A percentile compares a stretch with the other conserved stretches of the same genome.
phyloP scores from a whole-genome alignment of 2,888 invertebrate species.

The Tetragnatha montana region DNA sequence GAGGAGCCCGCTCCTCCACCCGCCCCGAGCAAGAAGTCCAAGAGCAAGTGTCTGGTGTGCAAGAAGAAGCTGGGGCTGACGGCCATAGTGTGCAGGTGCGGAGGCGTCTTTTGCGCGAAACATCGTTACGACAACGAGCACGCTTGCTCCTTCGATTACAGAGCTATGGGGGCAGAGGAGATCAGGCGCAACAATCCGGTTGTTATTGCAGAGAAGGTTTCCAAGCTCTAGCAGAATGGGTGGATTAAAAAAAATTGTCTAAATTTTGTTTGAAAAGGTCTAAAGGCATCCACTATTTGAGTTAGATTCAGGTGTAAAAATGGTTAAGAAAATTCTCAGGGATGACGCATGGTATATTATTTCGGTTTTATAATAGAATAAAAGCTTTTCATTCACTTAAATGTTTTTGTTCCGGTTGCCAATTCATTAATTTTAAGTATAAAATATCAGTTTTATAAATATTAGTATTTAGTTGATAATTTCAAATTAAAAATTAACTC shows the following conservation, averaged over 20 bases:
- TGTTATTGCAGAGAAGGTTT: slow-evolving; percentile 49
- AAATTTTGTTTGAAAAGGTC: background rate
- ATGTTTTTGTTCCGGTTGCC: no score
- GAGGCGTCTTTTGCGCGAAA: slow-evolving; percentile 34
- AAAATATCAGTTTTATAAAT: no score
- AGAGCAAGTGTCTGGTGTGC: slow-evolving; percentile 45
- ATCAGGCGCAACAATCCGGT: slow-evolving; percentile 52
- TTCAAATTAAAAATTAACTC: no score
- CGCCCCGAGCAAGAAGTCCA: background rate
- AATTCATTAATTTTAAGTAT: no score
- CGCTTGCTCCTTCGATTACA: slow-evolving; percentile 56
- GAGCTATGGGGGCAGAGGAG: slow-evolving; percentile 49
- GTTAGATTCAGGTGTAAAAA: no score
- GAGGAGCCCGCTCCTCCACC: background rate
- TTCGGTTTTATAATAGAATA: no score
- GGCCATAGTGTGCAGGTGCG: slow-evolving; percentile 49
- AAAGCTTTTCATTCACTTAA: no score
- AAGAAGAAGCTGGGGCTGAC: slow-evolving; percentile 39
- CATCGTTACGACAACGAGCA: slow-evolving; percentile 59
- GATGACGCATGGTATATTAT: no score
- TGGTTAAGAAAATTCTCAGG: no score
- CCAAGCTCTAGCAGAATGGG: slow-evolving; percentile 20
- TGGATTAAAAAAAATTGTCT: background rate
- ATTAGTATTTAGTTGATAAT: no score
- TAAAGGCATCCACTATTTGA: no score